phyloP scores from a whole-genome alignment of 1,140 invertebrate species.

The Magallana gigas region DNA sequence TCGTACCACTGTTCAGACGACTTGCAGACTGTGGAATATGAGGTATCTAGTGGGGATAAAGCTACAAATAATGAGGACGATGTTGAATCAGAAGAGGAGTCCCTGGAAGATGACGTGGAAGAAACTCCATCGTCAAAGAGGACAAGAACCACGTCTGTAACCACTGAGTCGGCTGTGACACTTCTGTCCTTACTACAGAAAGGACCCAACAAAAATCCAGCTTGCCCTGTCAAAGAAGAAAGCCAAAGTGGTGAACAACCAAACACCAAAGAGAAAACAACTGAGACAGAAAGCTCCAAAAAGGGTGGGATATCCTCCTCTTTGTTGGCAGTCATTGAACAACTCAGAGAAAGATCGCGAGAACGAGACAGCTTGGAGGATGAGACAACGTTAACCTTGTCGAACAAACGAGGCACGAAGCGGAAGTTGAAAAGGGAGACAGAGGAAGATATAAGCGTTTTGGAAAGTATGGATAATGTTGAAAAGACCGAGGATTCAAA shows the following conservation, averaged over 20 bases:
- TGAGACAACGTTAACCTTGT: neutral
- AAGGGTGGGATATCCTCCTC: slow-evolving; percentile 76
- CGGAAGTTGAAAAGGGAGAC: slow-evolving; percentile 61
- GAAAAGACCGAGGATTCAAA: slow-evolving; percentile 70
- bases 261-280: neutral
- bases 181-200: slow-evolving; percentile 70
- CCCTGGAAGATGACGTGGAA: neutral
- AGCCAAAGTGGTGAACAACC: neutral
- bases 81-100: slow-evolving; percentile 36
- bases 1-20: slow-evolving; percentile 5
- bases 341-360: slow-evolving; percentile 74
- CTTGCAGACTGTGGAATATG: slow-evolving; percentile 4
- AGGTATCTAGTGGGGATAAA: neutral
- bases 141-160: slow-evolving; percentile 46
- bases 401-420: slow-evolving; percentile 58
- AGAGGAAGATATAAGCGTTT: slow-evolving; percentile 58
- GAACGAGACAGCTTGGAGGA: slow-evolving; percentile 63
- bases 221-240: slow-evolving; percentile 51
- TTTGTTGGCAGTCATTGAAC: slow-evolving; percentile 78
- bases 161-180: slow-evolving; percentile 70
- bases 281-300: slow-evolving; percentile 59
- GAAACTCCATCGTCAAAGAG: slow-evolving; percentile 11
- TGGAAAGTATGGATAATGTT: slow-evolving; percentile 71
- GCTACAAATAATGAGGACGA: neutral
- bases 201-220: slow-evolving; percentile 64